Evolutionary conservation across 2,797 vertebrate genomes (phyloP).

Genomic region (Thaleichthys pacificus): DNA sequence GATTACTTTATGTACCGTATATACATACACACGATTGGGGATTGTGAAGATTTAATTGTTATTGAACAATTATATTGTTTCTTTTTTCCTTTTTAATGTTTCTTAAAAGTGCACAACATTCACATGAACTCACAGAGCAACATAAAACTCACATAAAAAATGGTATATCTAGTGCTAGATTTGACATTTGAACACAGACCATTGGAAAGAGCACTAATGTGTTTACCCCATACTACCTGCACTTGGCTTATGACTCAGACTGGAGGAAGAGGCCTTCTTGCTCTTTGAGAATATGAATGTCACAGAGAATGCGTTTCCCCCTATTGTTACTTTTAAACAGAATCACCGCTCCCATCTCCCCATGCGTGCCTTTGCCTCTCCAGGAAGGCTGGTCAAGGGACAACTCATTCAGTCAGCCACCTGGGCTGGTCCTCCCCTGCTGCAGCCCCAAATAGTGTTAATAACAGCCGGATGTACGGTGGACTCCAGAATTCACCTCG

Average conservation of each 20-base stretch:
- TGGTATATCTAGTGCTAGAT: constrained; percentile 62
- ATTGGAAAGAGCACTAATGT: constrained; percentile 64
- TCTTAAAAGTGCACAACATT: constrained; percentile 43
- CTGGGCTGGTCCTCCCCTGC: too few relatives aligned
- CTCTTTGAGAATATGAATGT: constrained; percentile 38
- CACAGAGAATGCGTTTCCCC: constrained; percentile 41
- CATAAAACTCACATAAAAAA: constrained; percentile 24
- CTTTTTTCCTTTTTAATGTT: constrained; percentile 57
- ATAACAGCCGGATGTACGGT: not conserved
- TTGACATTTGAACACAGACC: constrained; percentile 43
- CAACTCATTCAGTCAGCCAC: too few relatives aligned
- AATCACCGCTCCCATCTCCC: constrained; percentile 66
- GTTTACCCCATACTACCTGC: constrained; percentile 22
- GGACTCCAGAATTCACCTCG: not conserved
- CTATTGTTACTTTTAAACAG: constrained; percentile 23
- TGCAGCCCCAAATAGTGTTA: not conserved
- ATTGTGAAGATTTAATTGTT: constrained; percentile 50
- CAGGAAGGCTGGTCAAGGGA: not conserved
- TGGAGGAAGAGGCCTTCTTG: constrained; percentile 12
- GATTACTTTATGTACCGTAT: constrained; percentile 57
- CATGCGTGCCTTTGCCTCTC: constrained; percentile 66
- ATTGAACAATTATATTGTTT: constrained; percentile 24
- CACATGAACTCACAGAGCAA: constrained; percentile 39
- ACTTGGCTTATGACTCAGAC: constrained; percentile 20
- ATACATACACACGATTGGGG: constrained; percentile 34